Conservation (phyloP, 2,797 vertebrate species). For the Rhincodon typus region DNA sequence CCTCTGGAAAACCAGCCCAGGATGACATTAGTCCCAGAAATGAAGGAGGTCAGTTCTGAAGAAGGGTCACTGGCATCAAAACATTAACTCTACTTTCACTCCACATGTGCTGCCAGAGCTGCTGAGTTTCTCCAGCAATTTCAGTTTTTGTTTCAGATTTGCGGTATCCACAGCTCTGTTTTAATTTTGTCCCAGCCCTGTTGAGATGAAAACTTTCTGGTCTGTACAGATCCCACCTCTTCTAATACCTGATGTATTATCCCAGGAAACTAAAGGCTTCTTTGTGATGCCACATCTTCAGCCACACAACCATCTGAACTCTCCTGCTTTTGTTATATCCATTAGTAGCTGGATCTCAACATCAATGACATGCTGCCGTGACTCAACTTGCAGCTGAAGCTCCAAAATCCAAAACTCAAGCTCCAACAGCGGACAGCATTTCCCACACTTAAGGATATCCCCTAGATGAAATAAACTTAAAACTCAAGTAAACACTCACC, state of each 20-base stretch:
- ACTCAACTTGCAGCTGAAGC: not conserved
- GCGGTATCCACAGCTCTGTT: too few relatives aligned
- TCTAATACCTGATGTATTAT: not conserved
- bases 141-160: too few relatives aligned
- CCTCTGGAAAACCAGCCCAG: too few relatives aligned
- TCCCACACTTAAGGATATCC: not conserved
- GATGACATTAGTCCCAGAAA: not conserved
- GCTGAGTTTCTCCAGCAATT: too few relatives aligned
- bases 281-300: not conserved
- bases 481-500: not conserved
- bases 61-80: too few relatives aligned
- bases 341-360: not conserved
- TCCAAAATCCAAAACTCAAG: too few relatives aligned
- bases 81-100: too few relatives aligned
- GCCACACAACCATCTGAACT: not conserved
- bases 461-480: not conserved
- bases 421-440: too few relatives aligned
- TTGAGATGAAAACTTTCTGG: not conserved
- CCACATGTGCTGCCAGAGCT: too few relatives aligned
- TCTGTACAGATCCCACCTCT: not conserved
- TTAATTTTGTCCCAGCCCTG: too few relatives aligned
- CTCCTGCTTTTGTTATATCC: not conserved
- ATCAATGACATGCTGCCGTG: not conserved
- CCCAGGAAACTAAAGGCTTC: too few relatives aligned
- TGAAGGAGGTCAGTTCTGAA: too few relatives aligned